These are phyloP conservation scores for Trichonephila clavata DNA, from an alignment of 1,140 invertebrate genomes.

Conservation along the genomic window DNA sequence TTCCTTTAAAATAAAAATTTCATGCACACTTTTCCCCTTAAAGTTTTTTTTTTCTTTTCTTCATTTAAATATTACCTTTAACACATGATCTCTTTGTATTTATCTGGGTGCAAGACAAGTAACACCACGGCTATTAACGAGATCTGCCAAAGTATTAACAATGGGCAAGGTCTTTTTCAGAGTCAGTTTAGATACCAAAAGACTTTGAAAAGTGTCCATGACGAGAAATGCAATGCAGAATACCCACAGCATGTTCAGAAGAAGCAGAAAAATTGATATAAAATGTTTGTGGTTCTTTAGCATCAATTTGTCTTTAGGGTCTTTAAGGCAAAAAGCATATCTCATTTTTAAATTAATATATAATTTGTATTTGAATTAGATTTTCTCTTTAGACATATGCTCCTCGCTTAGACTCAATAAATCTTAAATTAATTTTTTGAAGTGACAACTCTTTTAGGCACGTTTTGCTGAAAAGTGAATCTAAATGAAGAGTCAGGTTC, in stretches of 20 bases:
- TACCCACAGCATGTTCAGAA: constrained; percentile 25
- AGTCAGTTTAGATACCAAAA: constrained; percentile 56
- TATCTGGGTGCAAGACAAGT: constrained; percentile 27
- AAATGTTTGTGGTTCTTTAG: not conserved
- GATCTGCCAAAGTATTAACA: constrained; percentile 33
- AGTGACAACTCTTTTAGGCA: too few relatives aligned
- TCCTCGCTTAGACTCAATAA: too few relatives aligned
- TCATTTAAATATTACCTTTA: not conserved
- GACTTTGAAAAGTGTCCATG: constrained; percentile 60
- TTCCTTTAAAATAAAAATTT: too few relatives aligned
- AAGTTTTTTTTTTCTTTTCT: too few relatives aligned
- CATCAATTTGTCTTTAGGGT: constrained; percentile 2
- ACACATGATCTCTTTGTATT: constrained; percentile 42
- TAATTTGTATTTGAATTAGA: too few relatives aligned
- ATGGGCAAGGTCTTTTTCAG: constrained; percentile 13
- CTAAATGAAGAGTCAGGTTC: too few relatives aligned
- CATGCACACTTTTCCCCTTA: too few relatives aligned
- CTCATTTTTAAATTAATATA: too few relatives aligned
- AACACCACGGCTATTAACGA: not conserved
- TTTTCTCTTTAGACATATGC: too few relatives aligned
- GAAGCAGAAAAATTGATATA: not conserved
- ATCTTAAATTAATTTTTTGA: too few relatives aligned
- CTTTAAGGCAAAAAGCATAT: too few relatives aligned
- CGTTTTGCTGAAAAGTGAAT: too few relatives aligned
- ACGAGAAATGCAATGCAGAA: constrained; percentile 31